phyloP scores from a whole-genome alignment of 1,140 invertebrate genomes.

The Drosophila sp. region DNA sequence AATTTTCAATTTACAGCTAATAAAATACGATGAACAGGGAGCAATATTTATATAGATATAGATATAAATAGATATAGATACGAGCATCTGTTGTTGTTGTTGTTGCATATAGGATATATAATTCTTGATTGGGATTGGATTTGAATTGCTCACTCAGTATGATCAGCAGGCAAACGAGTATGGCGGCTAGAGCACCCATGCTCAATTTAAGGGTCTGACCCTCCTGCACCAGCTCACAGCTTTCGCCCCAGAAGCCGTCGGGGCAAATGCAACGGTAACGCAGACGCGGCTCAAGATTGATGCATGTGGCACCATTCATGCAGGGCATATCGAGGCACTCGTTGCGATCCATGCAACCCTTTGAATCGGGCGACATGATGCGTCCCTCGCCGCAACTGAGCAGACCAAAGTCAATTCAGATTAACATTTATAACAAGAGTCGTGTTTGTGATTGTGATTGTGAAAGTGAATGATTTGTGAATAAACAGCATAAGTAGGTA shows the following conservation, averaged over 20 bases:
- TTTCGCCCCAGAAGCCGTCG: conserved; percentile 95
- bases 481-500: conserved; percentile 7
- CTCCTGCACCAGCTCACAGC: conserved; percentile 96
- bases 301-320: conserved; percentile 94
- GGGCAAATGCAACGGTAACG: conserved; percentile 94
- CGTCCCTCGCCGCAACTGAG: conserved; percentile 95
- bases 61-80: conserved; percentile 14
- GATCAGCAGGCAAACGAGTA: conserved; percentile 96
- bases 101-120: conserved; percentile 11
- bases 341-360: conserved; percentile 96
- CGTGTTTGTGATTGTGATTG: neutral
- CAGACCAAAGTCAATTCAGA: neutral
- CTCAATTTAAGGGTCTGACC: conserved; percentile 96
- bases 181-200: conserved; percentile 96
- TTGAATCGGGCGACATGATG: conserved; percentile 93
- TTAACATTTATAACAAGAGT: conserved; percentile 1
- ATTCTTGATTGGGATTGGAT: neutral
- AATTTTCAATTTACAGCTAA: conserved; percentile 52
- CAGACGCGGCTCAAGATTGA: conserved; percentile 94
- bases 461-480: neutral
- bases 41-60: conserved; percentile 3
- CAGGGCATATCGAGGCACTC: conserved; percentile 97
- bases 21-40: conserved; percentile 25
- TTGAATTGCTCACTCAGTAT: conserved; percentile 93
- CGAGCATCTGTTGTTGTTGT: conserved; percentile 6